phyloP scores from a whole-genome alignment of 1,140 invertebrate species.

The Stegodyphus mimosarum region DNA sequence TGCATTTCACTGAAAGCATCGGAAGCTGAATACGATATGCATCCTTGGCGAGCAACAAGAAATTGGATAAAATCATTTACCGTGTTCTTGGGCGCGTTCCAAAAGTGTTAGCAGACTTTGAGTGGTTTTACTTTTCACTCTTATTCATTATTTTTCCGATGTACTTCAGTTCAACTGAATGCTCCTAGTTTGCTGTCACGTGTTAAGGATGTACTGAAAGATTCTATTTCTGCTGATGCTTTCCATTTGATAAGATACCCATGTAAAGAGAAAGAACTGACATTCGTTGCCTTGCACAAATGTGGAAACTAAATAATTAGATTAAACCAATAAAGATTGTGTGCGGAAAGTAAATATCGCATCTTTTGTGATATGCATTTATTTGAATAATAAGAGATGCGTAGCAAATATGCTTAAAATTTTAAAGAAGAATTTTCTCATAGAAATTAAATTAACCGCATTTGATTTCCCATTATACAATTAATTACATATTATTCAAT shows the following conservation, averaged over 20 bases:
- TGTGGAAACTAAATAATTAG: too few species aligned
- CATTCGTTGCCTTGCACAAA: not conserved
- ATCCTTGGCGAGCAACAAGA: slow-evolving; percentile 42
- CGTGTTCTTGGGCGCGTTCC: slow-evolving; percentile 51
- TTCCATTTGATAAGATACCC: not conserved
- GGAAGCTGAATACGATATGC: not conserved
- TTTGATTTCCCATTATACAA: too few species aligned
- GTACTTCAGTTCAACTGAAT: not conserved
- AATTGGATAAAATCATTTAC: slow-evolving; percentile 58
- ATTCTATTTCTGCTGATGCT: not conserved
- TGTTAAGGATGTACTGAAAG: not conserved
- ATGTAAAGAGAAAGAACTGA: not conserved
- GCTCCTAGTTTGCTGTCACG: not conserved
- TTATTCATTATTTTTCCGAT: slow-evolving; percentile 2
- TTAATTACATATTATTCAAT: too few species aligned
- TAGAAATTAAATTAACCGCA: too few species aligned
- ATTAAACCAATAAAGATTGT: too few species aligned
- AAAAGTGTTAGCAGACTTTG: slow-evolving; percentile 58
- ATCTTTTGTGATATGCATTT: too few species aligned
- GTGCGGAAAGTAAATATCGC: too few species aligned
- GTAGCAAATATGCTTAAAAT: too few species aligned
- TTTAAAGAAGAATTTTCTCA: too few species aligned
- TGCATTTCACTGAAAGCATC: slow-evolving; percentile 18
- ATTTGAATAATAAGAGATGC: too few species aligned
- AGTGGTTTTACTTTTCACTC: slow-evolving; percentile 43